These are phyloP conservation scores for Ferdinandea cuprea DNA, from an alignment of 2,888 invertebrate species.

Conservation along the genomic window DNA sequence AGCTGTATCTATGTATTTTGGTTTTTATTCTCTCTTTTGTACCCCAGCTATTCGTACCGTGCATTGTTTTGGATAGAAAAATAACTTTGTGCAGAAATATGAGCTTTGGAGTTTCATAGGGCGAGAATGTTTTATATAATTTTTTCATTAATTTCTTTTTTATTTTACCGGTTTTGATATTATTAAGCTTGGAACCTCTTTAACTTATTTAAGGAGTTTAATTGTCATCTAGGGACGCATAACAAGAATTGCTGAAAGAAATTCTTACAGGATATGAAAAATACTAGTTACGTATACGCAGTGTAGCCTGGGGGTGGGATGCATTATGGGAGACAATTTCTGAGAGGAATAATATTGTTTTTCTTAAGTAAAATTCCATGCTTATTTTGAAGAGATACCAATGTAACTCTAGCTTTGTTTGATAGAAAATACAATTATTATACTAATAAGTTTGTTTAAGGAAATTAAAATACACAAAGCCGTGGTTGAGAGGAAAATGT, in stretches of 20 bases:
- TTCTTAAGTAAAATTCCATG: too few species aligned
- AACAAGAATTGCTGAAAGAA: not conserved
- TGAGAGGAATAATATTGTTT: too few species aligned
- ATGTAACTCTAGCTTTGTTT: too few species aligned
- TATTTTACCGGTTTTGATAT: not conserved
- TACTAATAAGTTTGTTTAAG: too few species aligned
- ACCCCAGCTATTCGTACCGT: not conserved
- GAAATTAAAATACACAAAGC: too few species aligned
- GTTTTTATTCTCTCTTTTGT: not conserved
- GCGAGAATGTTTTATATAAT: slow-evolving; percentile 1
- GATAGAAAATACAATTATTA: too few species aligned
- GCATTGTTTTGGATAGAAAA: slow-evolving; percentile 44
- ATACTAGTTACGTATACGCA: slow-evolving; percentile 13
- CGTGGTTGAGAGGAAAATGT: too few species aligned
- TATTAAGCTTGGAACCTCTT: slow-evolving; percentile 1
- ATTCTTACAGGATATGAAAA: too few species aligned
- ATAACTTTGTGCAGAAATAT: slow-evolving; percentile 48
- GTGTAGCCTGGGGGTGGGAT: not conserved
- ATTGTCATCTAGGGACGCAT: slow-evolving; percentile 9
- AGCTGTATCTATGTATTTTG: not conserved
- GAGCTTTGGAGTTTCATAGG: slow-evolving; percentile 30
- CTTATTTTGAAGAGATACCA: too few species aligned
- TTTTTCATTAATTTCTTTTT: too few species aligned
- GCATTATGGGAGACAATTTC: not conserved
- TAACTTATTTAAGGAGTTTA: slow-evolving; percentile 12